Conservation (phyloP, 1,140 invertebrate species). For the Cydia fagiglandana region DNA sequence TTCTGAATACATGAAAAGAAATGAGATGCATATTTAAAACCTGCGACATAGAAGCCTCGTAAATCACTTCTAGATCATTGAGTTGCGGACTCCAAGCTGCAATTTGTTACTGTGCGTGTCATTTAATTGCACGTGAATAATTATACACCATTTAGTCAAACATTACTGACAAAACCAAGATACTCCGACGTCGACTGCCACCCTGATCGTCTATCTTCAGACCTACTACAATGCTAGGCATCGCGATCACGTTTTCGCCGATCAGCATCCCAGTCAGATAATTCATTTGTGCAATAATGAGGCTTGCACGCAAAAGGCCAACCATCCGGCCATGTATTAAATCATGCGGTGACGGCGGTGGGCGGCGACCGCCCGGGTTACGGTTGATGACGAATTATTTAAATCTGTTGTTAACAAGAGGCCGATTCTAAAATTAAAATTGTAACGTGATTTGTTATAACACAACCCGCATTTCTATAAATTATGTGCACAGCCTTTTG, state of each 20-base stretch:
- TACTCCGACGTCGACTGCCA: neutral
- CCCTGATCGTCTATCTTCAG: neutral
- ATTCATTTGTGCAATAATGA: slow-evolving; percentile 29
- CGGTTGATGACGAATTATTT: slow-evolving; percentile 43
- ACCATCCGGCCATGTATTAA: slow-evolving; percentile 9
- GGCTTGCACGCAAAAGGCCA: slow-evolving; percentile 21
- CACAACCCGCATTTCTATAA: too few species aligned
- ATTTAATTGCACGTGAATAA: neutral
- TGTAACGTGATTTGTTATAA: too few species aligned
- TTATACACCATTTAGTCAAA: neutral
- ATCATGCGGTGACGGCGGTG: slow-evolving; percentile 27
- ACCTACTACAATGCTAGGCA: neutral
- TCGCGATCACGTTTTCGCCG: slow-evolving; percentile 19
- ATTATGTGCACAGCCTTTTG: too few species aligned
- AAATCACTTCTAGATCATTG: too few species aligned
- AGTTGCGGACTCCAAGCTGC: too few species aligned
- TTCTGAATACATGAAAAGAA: too few species aligned
- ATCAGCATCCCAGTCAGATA: slow-evolving; percentile 16
- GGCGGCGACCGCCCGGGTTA: slow-evolving; percentile 21
- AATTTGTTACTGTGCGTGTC: neutral
- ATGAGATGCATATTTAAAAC: too few species aligned
- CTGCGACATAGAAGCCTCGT: too few species aligned
- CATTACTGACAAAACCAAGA: too few species aligned
- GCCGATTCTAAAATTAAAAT: too few species aligned
- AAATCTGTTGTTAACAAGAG: slow-evolving; percentile 34